phyloP scores from a whole-genome alignment of 2,113 vertebrate genomes.

The Rattus norvegicus region GRCr8 NC_086020.1:153701501-153702000 shows the following conservation, averaged over 20 bases:
- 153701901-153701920: background rate
- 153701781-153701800: background rate
- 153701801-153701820: background rate
- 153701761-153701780: background rate
- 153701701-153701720: background rate
- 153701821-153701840: background rate
- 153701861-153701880: background rate
- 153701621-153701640: background rate
- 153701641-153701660: slow-evolving; percentile 10
- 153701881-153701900: background rate
- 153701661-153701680: background rate
- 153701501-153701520: background rate
- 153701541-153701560: slow-evolving; percentile 36
- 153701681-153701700: background rate
- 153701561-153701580: background rate
- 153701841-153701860: background rate
- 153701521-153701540: background rate
- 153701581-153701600: background rate
- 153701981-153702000: background rate
- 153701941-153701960: background rate
- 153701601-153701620: background rate
- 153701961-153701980: background rate
- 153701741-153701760: background rate
- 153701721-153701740: background rate
- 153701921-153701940: background rate